Conservation (phyloP, 2,797 vertebrate genomes). For the Pseudocheirus occidentalis region DNA sequence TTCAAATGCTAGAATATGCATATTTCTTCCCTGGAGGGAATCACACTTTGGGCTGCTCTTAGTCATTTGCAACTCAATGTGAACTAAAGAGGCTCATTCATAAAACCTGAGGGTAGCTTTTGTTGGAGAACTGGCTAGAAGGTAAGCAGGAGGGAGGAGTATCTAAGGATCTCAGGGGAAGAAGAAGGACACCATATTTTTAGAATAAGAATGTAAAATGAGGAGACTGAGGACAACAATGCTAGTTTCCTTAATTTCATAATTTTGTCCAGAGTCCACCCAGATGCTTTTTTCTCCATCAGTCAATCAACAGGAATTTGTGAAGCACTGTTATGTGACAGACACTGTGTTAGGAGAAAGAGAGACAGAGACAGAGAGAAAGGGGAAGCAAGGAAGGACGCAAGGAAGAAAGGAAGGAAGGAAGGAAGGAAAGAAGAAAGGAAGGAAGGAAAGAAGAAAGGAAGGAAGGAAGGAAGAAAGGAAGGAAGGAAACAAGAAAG, state of each 20-base stretch:
- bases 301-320: too few relatives aligned
- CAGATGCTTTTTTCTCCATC: background rate
- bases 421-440: too few relatives aligned
- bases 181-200: background rate
- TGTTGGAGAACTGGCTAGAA: background rate
- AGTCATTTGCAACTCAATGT: background rate
- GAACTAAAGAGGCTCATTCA: background rate
- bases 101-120: background rate
- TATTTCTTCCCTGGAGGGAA: background rate
- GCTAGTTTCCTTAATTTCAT: background rate
- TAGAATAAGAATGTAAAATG: background rate
- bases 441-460: too few relatives aligned
- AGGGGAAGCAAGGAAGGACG: slow-evolving; percentile 1
- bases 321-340: background rate
- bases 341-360: too few relatives aligned
- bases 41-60: background rate
- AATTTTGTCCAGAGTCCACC: background rate
- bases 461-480: too few relatives aligned
- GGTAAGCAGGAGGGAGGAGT: background rate
- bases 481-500: too few relatives aligned
- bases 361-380: background rate
- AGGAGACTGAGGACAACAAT: background rate
- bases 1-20: background rate
- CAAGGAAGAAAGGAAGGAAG: too few relatives aligned
- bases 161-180: background rate